phyloP scores from a whole-genome alignment of 2,888 invertebrate genomes.

The Machimus rusticus region DNA sequence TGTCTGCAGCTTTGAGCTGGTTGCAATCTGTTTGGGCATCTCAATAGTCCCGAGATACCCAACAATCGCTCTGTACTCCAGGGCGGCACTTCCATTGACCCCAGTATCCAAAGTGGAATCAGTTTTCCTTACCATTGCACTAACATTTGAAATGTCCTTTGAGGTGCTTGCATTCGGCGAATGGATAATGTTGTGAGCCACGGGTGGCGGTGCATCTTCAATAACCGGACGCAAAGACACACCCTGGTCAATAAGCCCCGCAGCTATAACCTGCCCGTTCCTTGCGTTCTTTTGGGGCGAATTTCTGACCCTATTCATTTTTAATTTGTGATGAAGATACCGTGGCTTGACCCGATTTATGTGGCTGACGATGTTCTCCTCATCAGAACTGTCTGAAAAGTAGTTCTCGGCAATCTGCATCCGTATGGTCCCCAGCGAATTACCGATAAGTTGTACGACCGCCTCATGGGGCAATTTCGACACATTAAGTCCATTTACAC shows the following conservation, averaged over 20 bases:
- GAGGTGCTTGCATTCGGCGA: constrained; percentile 54
- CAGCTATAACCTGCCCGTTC: constrained; percentile 51
- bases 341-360: constrained; percentile 58
- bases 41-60: constrained; percentile 96
- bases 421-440: constrained; percentile 81
- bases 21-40: constrained; percentile 84
- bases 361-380: constrained; percentile 69
- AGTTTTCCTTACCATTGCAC: constrained; percentile 58
- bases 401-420: constrained; percentile 88
- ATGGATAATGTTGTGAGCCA: constrained; percentile 53
- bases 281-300: constrained; percentile 63
- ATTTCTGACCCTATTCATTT: constrained; percentile 66
- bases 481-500: constrained; percentile 90
- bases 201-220: constrained; percentile 56
- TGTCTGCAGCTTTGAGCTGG: constrained; percentile 77
- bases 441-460: constrained; percentile 89
- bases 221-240: constrained; percentile 54
- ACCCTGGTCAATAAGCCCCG: neutral
- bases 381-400: constrained; percentile 85
- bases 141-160: constrained; percentile 62
- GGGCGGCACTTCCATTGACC: constrained; percentile 61
- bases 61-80: constrained; percentile 85
- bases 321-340: constrained; percentile 66
- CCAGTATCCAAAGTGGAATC: constrained; percentile 37
- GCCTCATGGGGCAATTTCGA: constrained; percentile 93